Percentiles rank a stretch among this genome's conserved stretches.
phyloP scores from a whole-genome alignment of 1,140 invertebrate genomes.

The Drosophila ironensis region DNA sequence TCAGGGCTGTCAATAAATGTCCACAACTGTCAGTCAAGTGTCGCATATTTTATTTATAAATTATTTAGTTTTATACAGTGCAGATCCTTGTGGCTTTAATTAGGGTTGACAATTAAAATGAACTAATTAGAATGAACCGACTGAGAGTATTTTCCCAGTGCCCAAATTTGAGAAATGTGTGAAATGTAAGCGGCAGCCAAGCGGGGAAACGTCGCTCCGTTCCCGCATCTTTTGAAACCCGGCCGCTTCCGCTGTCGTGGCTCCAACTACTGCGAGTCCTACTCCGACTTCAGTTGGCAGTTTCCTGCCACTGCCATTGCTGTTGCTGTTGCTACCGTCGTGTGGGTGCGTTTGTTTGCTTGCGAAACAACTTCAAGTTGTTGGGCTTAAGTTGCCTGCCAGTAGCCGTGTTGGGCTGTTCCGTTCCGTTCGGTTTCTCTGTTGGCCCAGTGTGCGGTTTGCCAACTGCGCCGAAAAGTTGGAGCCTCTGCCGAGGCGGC shows the following conservation, averaged over 20 bases:
- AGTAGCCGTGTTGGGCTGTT: constrained; percentile 49
- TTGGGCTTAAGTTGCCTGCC: constrained; percentile 71
- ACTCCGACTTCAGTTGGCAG: constrained; percentile 25
- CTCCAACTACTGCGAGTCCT: background rate
- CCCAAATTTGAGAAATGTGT: constrained; percentile 28
- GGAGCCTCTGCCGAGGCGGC: constrained; percentile 24
- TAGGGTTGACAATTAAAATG: background rate
- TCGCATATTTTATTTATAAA: background rate
- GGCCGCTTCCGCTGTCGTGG: constrained; percentile 6
- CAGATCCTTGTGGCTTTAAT: background rate
- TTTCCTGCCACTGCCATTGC: constrained; percentile 13
- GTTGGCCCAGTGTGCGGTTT: constrained; percentile 66
- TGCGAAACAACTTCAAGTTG: constrained; percentile 72
- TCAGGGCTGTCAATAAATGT: background rate
- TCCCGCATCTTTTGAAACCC: constrained; percentile 18
- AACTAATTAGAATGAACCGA: background rate
- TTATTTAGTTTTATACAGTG: background rate
- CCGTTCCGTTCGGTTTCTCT: constrained; percentile 49
- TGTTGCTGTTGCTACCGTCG: constrained; percentile 41
- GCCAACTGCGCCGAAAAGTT: constrained; percentile 65
- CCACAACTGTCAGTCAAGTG: too few relatives aligned
- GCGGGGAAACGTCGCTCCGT: constrained; percentile 11
- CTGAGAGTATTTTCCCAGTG: background rate
- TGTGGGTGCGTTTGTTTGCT: constrained; percentile 72
- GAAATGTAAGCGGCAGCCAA: constrained; percentile 37